Evolutionary conservation across 2,797 vertebrate species (phyloP).

Genomic region (Notolepis coatsorum): DNA sequence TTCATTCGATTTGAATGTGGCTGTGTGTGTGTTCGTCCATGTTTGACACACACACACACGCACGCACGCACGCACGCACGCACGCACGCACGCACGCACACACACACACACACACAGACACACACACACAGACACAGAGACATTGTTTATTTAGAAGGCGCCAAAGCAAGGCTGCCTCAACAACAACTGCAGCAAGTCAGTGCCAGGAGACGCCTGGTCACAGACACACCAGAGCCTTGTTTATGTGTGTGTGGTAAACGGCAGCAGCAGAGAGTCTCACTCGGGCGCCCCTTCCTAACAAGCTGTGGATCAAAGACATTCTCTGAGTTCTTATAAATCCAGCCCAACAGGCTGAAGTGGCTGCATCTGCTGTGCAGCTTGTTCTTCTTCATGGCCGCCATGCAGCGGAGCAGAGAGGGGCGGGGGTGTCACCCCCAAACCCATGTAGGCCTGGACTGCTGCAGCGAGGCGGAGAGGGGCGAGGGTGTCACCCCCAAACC

Average conservation of each 20-base stretch:
- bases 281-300: slow-evolving; percentile 9
- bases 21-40: too few relatives aligned
- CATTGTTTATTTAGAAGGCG: background rate
- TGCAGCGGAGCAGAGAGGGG: background rate
- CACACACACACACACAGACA: background rate
- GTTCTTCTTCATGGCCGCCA: too few relatives aligned
- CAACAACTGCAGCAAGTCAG: background rate
- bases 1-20: too few relatives aligned
- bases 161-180: background rate
- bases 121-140: background rate
- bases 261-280: slow-evolving; percentile 13
- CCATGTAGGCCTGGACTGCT: background rate
- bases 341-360: slow-evolving; percentile 2
- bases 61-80: background rate
- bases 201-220: background rate
- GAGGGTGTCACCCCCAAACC: background rate
- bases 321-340: slow-evolving; percentile 31
- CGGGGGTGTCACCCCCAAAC: background rate
- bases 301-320: slow-evolving; percentile 48
- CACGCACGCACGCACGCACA: background rate
- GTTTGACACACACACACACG: background rate
- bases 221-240: slow-evolving; percentile 10
- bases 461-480: background rate
- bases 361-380: slow-evolving; percentile 35
- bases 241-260: slow-evolving; percentile 18